Base-by-base conservation (phyloP, 2,113 vertebrate genomes). In the Blennius ocellaris region DNA sequence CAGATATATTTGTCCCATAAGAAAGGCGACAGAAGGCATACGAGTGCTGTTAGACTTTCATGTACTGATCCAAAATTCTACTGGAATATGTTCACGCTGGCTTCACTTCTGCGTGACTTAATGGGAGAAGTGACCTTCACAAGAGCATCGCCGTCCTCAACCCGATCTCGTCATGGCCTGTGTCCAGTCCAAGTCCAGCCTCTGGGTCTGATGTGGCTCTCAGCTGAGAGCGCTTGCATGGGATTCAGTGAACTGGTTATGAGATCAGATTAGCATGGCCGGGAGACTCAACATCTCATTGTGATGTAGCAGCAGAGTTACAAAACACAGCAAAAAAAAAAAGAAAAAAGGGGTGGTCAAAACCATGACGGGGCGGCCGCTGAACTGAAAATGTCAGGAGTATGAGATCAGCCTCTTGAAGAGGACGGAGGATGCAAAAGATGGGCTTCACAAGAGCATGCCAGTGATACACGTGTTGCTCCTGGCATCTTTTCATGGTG, bases 211-310 rank as follows among this genome's bases (percentile, higher is more conserved):
- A 78, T 10, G 36, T 69, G 72, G 67, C 74, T 76, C 49, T 75
- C 14, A 55, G 73, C 36, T 63, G 71, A 51, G 72, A 78, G 67
- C 45, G n/a, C n/a, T n/a, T 65, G 62, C 67, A 73, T 64, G 67
- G 54, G 65, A 85, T 48, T 81, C 78, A 83, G 82, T 74, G 76
- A 82, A 81, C 81, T 76, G 74, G 56, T 67, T 57, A 54, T 56
- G 80, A 83, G 62, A 65, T 86, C 62, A 72, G 56, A 89, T 84
- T 81, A 86, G 62, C 78, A 52, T 73, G 77, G 68, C 84, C 73
- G 40, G 38, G 57, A 80, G 86, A 77, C 61, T 72, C 55, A 43
- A 58, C 59, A 62, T 76, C 78, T 84, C 72, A 56, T 57, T 69
- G 55, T 78, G 30, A 76, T 86, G 80, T 59, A 62, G 63, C 78